Percentiles rank a stretch among this genome's conserved stretches.
Evolutionary conservation across 2,797 vertebrate genomes (phyloP).

Genomic region (Borostomias antarcticus): DNA sequence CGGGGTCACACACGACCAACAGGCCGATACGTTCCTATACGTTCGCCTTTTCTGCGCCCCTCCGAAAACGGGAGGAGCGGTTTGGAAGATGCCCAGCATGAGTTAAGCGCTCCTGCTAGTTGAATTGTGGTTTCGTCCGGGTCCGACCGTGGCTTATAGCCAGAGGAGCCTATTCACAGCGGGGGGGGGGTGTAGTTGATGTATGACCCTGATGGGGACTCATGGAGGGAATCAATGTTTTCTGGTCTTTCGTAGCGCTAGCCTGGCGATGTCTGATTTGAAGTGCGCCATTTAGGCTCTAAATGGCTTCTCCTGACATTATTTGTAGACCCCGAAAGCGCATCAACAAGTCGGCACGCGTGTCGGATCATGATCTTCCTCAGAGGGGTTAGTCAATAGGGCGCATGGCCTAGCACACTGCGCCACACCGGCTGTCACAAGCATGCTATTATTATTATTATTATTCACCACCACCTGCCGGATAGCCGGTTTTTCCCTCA

Average conservation of each 20-base stretch:
- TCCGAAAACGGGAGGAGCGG: no score
- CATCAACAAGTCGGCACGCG: conserved; percentile 25
- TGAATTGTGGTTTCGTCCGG: neutral
- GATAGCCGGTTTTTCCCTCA: neutral
- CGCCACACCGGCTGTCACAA: conserved; percentile 53
- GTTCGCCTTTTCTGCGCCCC: no score
- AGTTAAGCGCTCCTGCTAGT: neutral
- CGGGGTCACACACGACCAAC: no score
- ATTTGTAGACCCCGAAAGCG: neutral
- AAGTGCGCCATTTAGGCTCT: neutral
- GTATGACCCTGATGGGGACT: neutral
- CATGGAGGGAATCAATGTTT: neutral
- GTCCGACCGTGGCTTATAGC: neutral
- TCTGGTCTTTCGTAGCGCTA: neutral
- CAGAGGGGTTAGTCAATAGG: no score
- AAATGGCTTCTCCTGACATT: neutral
- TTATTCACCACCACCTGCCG: neutral
- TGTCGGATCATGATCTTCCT: conserved; percentile 59
- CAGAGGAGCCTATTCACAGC: conserved; percentile 2
- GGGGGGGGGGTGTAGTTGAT: neutral
- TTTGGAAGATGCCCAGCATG: no score
- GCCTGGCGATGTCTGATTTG: neutral
- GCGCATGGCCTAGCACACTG: conserved; percentile 51
- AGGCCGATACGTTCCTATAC: no score
- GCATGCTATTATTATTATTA: conserved; percentile 45